These are phyloP conservation scores for Seriola quinqueradiata DNA, from an alignment of 2,113 vertebrate genomes.

Conservation along the genomic window DNA sequence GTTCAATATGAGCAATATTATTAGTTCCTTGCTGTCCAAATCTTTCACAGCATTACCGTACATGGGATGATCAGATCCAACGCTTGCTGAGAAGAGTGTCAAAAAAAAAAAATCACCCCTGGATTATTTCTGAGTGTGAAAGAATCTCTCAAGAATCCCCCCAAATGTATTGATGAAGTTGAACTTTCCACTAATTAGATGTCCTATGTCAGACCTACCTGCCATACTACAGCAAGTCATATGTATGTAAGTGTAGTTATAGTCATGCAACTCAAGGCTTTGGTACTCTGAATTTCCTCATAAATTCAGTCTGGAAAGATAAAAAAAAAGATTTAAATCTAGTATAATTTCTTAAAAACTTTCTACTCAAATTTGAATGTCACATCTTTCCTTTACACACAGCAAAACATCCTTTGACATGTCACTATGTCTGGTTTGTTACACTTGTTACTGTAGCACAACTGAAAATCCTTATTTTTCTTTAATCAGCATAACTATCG, in stretches of 20 bases:
- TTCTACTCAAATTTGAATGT: not conserved
- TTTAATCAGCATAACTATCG: too few relatives aligned
- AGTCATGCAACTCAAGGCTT: not conserved
- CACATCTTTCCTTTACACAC: not conserved
- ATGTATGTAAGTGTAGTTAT: too few relatives aligned
- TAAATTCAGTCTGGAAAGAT: not conserved
- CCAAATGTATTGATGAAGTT: not conserved
- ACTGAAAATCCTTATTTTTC: too few relatives aligned
- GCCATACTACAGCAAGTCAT: not conserved
- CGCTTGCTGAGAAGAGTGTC: not conserved
- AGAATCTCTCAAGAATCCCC: not conserved
- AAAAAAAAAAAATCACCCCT: not conserved
- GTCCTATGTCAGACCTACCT: not conserved
- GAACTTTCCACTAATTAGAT: not conserved
- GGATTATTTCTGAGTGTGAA: conserved; percentile 1
- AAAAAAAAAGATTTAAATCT: not conserved
- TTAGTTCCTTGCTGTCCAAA: conserved; percentile 3
- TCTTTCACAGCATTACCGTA: not conserved
- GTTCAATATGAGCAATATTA: conserved; percentile 31
- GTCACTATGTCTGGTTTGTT: too few relatives aligned
- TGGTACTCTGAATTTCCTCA: not conserved
- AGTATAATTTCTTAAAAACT: not conserved
- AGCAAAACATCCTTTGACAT: too few relatives aligned
- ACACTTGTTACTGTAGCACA: not conserved
- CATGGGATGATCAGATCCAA: not conserved